Base-by-base conservation (phyloP, 2,113 vertebrate species). In the Poicephalus meyeri region DNA sequence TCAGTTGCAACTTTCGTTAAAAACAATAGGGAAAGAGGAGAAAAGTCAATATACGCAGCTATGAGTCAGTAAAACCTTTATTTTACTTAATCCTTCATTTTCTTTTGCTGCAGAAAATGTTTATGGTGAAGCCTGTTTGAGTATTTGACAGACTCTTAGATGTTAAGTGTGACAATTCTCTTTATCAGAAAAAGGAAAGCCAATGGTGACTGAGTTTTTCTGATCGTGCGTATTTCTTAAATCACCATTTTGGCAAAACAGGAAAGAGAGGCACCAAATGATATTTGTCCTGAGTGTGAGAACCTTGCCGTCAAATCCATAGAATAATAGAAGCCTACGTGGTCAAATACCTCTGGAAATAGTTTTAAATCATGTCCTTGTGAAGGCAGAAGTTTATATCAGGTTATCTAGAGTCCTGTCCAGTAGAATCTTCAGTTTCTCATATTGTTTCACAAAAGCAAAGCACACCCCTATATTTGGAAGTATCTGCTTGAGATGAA, bases 321-420 rank as follows among this genome's bases (percentile, higher is more conserved):
- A 31, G 16, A 65, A 8, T 21, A 6, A 9, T 26, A 31, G 33
- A 58, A 15, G 20, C 37, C 6, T 77, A 1, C 0, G 1, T 52
- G 55, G 26, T 26, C 41, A 85, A 31, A 21, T 46, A 66, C 37
- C 19, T 73, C 90, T 78, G 60, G 41, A 79, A 79, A 31, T 76
- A 5, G 8, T 68, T 39, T 69, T 80, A 60, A 14, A 15, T 26
- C 37, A 39, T 29, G 52, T 66, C 77, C 33, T 58, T 60, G 37
- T 68, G 86, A 68, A 82, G 58, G 52, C 25, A 78, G 41, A 70
- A 55, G 18, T 81, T 79, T 5, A 6, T 7, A 47, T 80, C 3
- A 73, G 23, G 39, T 80, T 80, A 19, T 41, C 17, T 50, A 61
- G 16, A 6, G 29, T 37, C 16, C 28, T 41, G 15, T 52, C 55